Evolutionary conservation across 1,140 invertebrate species (phyloP), one percentile per base, ranked within the genome.

Genomic region (Sesamia nonagrioides): DNA sequence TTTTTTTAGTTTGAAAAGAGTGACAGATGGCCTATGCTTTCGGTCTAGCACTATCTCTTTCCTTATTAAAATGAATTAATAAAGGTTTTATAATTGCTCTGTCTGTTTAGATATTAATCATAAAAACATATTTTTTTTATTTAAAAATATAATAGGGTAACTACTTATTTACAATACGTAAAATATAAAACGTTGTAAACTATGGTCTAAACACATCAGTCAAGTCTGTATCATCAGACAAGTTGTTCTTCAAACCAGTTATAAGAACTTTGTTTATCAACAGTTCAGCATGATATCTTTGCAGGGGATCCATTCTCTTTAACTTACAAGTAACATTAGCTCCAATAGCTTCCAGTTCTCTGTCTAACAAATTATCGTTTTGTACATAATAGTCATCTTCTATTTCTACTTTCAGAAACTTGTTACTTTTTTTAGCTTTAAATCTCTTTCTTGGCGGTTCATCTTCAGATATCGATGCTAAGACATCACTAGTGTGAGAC

Each of bases 201-300:
- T 21, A 66, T 5, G n/a, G 1, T 66, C 18, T 66, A 21, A 45
- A 66, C n/a, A 80, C 56, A 17, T 78, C 75, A 6, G 75, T 81
- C 18, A 81, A 58, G 40, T 81, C 79, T 2, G 79, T 73, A 1
- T 74, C 68, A 27, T 81, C 79, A 13, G 69, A 63, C 42, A 81
- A 81, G 69, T 21, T 74, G n/a, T 78, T 69, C 45, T 74, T 77
- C 33, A 81, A 45, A 33, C 79, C 79, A 77, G 52, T 54, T 4
- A 81, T 81, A 15, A 81, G 45, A 9, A 81, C 79, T 69, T 81
- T 81, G 35, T 81, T 81, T 0, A 81, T 81, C 13, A 81, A 48
- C 33, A 77, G 42, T 40, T 81, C 79, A 11, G 79, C 79, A n/a
- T 74, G 69, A 58, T 72, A 78, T 33, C 79, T 66, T 42, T 81